Evolutionary conservation across 2,888 invertebrate species (phyloP).

Genomic region (Aleiodes testaceus): DNA sequence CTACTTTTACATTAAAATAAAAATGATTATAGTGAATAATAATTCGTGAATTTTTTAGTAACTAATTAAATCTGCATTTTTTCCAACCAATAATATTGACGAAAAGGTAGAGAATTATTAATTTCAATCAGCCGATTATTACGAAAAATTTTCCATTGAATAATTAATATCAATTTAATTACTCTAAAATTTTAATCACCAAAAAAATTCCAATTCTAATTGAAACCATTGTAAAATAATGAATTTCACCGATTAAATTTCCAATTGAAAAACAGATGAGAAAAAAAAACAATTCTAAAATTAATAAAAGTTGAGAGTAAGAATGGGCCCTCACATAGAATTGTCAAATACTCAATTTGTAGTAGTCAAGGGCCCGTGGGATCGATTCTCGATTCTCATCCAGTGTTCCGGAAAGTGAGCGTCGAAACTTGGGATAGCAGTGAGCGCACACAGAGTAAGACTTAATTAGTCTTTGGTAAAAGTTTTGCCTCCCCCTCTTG

Average conservation of each 20-base stretch:
- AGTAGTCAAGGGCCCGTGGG: slow-evolving; percentile 23
- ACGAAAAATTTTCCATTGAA: no score
- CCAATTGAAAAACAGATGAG: not conserved
- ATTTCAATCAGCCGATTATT: no score
- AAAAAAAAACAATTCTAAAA: slow-evolving; percentile 12
- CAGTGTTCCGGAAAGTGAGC: slow-evolving; percentile 49
- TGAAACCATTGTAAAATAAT: not conserved
- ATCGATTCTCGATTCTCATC: slow-evolving; percentile 31
- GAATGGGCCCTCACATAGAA: slow-evolving; percentile 6
- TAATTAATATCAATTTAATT: no score
- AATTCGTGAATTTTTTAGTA: no score
- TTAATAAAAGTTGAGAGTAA: slow-evolving; percentile 14
- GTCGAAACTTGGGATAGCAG: slow-evolving; percentile 54
- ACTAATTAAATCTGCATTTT: no score
- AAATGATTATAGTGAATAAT: no score
- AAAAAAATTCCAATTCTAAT: not conserved
- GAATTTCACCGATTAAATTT: not conserved
- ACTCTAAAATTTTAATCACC: not conserved
- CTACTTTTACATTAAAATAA: no score
- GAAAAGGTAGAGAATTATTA: no score
- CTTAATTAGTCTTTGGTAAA: slow-evolving; percentile 63
- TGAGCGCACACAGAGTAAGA: slow-evolving; percentile 46
- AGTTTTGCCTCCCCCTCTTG: slow-evolving; percentile 53
- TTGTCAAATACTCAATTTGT: slow-evolving; percentile 29
- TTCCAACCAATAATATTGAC: no score